Evolutionary conservation across 2,797 vertebrate species (phyloP), one percentile per base, ranked within the genome.

Genomic region (Brachymystax lenok): DNA sequence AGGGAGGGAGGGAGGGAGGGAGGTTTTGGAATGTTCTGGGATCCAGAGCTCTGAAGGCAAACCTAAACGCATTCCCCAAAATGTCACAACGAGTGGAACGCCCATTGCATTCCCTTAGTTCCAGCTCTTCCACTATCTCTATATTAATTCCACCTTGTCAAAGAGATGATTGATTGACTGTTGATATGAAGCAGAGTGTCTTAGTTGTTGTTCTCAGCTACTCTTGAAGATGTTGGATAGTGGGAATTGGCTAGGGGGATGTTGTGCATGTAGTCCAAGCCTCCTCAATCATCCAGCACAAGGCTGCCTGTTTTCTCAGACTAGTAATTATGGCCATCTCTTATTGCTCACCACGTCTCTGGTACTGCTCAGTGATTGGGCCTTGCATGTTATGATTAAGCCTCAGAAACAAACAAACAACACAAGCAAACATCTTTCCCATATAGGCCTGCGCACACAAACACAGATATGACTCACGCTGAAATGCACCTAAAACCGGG

Each of bases 11-110:
- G 30, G 30, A 33, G 30, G 30, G 77, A 79, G 84, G 84, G 77
- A 27, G 84, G 68, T 52, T 5, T 84, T 6, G 83, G 90, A 90
- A 91, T 88, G 87, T 86, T 84, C 69, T 77, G 85, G 79, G 83
- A 84, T 88, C 85, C 79, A 30, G 40, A 30, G 84, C 87, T 85
- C 87, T 79, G 76, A 78, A 35, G 87, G 80, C 81, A 80, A 88
- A 91, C 84, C 19, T 50, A 86, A 83, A 80, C 71, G 27, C 67
- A 68, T 80, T 82, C 63, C 66, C 77, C 40, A 87, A 84, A 83
- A 74, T 80, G 79, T 83, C 78, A 74, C 83, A 84, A 74, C 21
- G 2, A 69, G 56, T 71, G 84, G 50, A 78, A 71, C 80, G 50
- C 86, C 87, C 85, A 80, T 76, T 50, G 51, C 75, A 73, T 67